Evolutionary conservation across 2,113 vertebrate species (phyloP), one percentile per base, ranked within the genome.

Genomic region (Lamprotornis superbus): DNA sequence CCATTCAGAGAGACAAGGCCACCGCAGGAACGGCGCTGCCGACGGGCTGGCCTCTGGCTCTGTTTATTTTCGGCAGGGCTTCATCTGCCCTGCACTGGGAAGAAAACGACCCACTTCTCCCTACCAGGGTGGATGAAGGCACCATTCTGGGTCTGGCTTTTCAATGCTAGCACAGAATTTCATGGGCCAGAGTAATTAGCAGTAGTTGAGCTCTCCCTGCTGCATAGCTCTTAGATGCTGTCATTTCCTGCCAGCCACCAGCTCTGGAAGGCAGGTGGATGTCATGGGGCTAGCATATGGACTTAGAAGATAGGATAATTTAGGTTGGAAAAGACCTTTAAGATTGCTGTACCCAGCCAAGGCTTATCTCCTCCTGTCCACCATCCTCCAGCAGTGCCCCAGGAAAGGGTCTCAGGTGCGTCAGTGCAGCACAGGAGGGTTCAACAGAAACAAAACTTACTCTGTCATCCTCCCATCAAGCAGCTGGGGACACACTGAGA

Each of bases 201-300:
- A 83, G 75, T 88, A 91, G 60, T 47, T 79, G 87, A 81, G 69
- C 39, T 83, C 52, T 95, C 69, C 39, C 35, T 91, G 68, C 35
- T 4, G 8, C 95, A 85, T 83, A 92, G 39, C 64, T 94, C 5
- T 0, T 53, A 83, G 87, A 70, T 95, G 88, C 61, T 86, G 83
- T 92, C 82, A 90, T 93, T 95, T 96, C 93, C 96, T 94, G 88
- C 76, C 79, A 67, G 79, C 87, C 52, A 18, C 52, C 65, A 64
- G 59, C 4, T 0, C 57, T 67, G 82, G 85, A 69, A 24, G 2
- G 87, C 93, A 96, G 92, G 92, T 93, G 88, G 80, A 92, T 80
- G 65, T 88, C 53, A 39, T 40, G 33, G 63, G 59, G 53, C 63
- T 2, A 0, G 65, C 4, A 9, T 55, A 42, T 2, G 25, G 24